These are phyloP conservation scores for Habrosyne pyritoides DNA, from an alignment of 2,888 invertebrate species.

Conservation along the genomic window DNA sequence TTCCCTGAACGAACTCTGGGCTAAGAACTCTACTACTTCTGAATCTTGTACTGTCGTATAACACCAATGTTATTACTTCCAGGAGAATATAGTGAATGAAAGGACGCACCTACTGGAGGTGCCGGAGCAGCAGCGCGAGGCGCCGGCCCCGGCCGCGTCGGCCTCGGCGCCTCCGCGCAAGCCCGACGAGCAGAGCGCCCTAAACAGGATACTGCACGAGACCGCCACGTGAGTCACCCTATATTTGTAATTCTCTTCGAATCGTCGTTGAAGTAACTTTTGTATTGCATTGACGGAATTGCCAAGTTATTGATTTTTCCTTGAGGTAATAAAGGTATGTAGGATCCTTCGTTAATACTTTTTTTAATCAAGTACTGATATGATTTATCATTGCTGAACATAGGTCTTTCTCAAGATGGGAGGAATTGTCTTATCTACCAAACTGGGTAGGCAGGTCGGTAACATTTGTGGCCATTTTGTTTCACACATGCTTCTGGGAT, in stretches of 20 bases:
- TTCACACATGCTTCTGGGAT: too few relatives aligned
- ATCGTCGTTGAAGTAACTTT: too few relatives aligned
- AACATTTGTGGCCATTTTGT: neutral
- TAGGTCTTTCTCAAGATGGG: constrained; percentile 7
- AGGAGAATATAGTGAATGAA: constrained; percentile 86
- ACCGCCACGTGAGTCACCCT: constrained; percentile 90
- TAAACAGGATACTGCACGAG: constrained; percentile 94
- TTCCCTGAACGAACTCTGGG: too few relatives aligned
- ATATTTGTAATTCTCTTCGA: too few relatives aligned
- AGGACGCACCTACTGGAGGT: constrained; percentile 91
- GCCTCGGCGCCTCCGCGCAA: constrained; percentile 88
- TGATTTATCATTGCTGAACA: neutral
- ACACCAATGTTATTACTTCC: constrained; percentile 24
- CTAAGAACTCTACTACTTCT: too few relatives aligned
- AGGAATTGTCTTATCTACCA: neutral
- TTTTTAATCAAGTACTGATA: constrained; percentile 6
- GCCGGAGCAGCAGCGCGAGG: constrained; percentile 87
- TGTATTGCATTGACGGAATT: too few relatives aligned
- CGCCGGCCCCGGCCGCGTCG: constrained; percentile 83
- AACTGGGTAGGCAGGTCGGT: neutral
- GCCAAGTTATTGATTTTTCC: too few relatives aligned
- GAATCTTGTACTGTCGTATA: too few relatives aligned
- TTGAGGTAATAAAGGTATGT: too few relatives aligned
- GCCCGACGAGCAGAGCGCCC: constrained; percentile 95
- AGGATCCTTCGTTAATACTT: too few relatives aligned